Conservation (phyloP, 2,797 vertebrate species). For the Malurus splendens region DNA sequence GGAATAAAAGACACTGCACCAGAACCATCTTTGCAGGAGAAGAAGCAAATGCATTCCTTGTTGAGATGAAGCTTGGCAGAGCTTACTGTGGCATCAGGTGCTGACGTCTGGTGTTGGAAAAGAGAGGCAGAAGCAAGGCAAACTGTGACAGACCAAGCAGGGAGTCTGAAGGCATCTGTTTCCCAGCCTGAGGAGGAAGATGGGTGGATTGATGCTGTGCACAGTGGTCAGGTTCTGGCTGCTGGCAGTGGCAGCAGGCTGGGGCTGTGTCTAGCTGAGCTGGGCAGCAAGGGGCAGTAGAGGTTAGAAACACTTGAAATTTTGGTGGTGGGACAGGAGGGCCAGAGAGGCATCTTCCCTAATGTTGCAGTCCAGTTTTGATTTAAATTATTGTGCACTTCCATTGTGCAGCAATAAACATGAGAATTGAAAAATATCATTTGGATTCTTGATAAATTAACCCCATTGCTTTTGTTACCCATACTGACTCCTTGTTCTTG, state of each 20-base stretch:
- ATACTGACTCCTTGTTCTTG: neutral
- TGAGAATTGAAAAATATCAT: neutral
- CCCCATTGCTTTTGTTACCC: neutral
- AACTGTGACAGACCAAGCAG: constrained; percentile 59
- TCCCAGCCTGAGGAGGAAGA: neutral
- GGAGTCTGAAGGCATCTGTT: constrained; percentile 46
- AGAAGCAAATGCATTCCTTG: constrained; percentile 29
- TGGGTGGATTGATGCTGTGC: neutral
- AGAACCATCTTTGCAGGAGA: constrained; percentile 25
- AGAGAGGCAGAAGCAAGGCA: constrained; percentile 51
- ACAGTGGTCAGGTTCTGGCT: neutral
- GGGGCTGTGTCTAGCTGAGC: neutral
- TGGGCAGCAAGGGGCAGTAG: accelerated
- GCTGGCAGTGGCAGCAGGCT: neutral
- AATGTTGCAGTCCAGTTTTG: neutral
- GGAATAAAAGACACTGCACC: neutral
- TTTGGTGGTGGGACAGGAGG: neutral
- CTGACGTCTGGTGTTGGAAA: constrained; percentile 59
- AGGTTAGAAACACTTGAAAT: neutral
- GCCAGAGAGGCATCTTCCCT: neutral
- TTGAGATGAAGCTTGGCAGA: constrained; percentile 53
- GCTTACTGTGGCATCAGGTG: constrained; percentile 52
- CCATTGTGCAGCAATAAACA: neutral
- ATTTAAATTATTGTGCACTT: neutral
- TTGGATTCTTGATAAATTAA: neutral